Percentiles rank a stretch among this genome's conserved stretches.
These are phyloP conservation scores for Gambelia wislizenii DNA, from an alignment of 2,797 vertebrate species.

Conservation along the genomic window DNA sequence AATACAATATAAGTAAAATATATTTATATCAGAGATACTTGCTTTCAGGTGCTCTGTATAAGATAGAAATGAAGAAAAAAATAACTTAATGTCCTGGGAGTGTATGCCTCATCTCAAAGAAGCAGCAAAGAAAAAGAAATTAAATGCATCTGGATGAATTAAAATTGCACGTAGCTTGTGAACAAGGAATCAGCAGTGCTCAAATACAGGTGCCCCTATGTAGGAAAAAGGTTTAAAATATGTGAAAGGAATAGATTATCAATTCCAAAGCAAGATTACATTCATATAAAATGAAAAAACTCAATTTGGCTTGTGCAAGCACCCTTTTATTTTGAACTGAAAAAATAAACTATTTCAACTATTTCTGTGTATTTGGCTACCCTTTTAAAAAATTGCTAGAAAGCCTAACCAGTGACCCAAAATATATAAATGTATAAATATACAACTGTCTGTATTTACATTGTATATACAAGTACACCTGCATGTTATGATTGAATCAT, in stretches of 20 bases:
- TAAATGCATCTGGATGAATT: not conserved
- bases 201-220: not conserved
- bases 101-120: not conserved
- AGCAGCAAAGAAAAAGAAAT: no score
- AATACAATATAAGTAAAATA: not conserved
- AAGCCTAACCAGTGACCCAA: slow-evolving; percentile 17
- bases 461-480: slow-evolving; percentile 26
- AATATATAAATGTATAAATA: slow-evolving; percentile 42
- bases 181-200: not conserved
- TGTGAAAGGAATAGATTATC: not conserved
- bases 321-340: slow-evolving; percentile 37
- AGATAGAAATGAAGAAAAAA: not conserved
- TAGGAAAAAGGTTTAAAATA: not conserved
- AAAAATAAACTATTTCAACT: slow-evolving; percentile 37
- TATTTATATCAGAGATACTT: not conserved
- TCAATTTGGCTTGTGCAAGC: not conserved
- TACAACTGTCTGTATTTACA: slow-evolving; percentile 40
- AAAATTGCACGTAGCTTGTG: not conserved
- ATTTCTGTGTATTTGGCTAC: not conserved
- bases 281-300: not conserved
- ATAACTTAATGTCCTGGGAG: not conserved
- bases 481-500: not conserved
- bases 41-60: not conserved
- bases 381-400: slow-evolving; percentile 4
- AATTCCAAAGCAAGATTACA: not conserved